Evolutionary conservation across 2,888 invertebrate species (phyloP).

Genomic region (Deilephila elpenor): DNA sequence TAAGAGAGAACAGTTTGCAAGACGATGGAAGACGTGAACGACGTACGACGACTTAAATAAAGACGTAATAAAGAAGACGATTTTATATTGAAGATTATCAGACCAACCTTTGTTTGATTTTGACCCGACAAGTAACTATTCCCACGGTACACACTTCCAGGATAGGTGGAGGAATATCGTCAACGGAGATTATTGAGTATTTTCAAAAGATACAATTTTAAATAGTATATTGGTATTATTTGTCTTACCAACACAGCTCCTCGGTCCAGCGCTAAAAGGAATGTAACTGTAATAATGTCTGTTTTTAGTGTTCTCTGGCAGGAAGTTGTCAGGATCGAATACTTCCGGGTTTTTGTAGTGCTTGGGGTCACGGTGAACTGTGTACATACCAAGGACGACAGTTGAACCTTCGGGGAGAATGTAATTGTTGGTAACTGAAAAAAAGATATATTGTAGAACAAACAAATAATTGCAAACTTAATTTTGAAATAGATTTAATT

Average conservation of each 20-base stretch:
- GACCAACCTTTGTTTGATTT: too few relatives aligned
- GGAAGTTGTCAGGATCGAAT: slow-evolving; percentile 92
- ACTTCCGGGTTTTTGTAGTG: slow-evolving; percentile 88
- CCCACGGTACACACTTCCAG: too few relatives aligned
- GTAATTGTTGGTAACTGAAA: slow-evolving; percentile 86
- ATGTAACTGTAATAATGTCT: slow-evolving; percentile 92
- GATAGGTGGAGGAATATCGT: not conserved
- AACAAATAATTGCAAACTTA: not conserved
- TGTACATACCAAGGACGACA: slow-evolving; percentile 87
- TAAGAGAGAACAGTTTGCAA: too few relatives aligned
- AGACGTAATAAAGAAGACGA: too few relatives aligned
- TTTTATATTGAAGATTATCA: too few relatives aligned
- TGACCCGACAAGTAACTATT: too few relatives aligned
- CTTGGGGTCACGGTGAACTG: slow-evolving; percentile 87
- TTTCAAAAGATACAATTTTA: too few relatives aligned
- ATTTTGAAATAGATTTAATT: not conserved
- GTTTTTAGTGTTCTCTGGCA: slow-evolving; percentile 89
- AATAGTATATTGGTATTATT: too few relatives aligned
- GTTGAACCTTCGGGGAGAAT: slow-evolving; percentile 89
- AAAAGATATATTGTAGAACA: not conserved
- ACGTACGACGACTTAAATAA: too few relatives aligned
- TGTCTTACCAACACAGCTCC: slow-evolving; percentile 89
- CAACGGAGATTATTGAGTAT: too few relatives aligned
- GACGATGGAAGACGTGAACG: too few relatives aligned
- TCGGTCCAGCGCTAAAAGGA: slow-evolving; percentile 92